Percentiles rank a stretch among this genome's conserved stretches.
Conservation (phyloP, 1,140 invertebrate genomes). For the Sipha flava region DNA sequence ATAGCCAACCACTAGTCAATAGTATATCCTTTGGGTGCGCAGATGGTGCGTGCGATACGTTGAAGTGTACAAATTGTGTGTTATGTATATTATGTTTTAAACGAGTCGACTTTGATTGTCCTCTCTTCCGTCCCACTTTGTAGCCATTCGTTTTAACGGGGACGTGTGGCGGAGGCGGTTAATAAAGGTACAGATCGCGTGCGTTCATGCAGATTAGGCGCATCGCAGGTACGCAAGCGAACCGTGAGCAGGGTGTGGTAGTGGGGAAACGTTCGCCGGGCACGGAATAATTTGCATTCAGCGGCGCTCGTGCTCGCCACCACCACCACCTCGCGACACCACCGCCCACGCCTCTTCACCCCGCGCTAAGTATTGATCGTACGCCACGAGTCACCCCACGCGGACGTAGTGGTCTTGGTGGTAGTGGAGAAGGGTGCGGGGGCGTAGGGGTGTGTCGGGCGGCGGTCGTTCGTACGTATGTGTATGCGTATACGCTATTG, state of each 20-base stretch:
- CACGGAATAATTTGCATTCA: conserved; percentile 20
- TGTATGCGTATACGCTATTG: neutral
- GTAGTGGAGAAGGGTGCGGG: neutral
- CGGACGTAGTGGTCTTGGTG: too few species aligned
- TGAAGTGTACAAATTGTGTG: too few species aligned
- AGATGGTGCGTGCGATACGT: too few species aligned
- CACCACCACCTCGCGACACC: neutral
- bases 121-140: too few species aligned
- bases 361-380: neutral
- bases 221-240: neutral
- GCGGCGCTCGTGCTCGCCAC: neutral
- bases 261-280: neutral
- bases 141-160: too few species aligned
- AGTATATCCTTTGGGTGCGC: too few species aligned
- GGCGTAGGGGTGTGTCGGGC: neutral
- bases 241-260: neutral
- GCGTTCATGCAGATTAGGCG: neutral
- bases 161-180: neutral
- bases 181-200: conserved; percentile 1
- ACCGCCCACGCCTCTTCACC: neutral
- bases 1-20: too few species aligned
- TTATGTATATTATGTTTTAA: too few species aligned
- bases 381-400: neutral
- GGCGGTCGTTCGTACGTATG: neutral
- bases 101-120: neutral